Base-by-base conservation (phyloP, 2,797 vertebrate species). In the Anomalospiza imberbis region DNA sequence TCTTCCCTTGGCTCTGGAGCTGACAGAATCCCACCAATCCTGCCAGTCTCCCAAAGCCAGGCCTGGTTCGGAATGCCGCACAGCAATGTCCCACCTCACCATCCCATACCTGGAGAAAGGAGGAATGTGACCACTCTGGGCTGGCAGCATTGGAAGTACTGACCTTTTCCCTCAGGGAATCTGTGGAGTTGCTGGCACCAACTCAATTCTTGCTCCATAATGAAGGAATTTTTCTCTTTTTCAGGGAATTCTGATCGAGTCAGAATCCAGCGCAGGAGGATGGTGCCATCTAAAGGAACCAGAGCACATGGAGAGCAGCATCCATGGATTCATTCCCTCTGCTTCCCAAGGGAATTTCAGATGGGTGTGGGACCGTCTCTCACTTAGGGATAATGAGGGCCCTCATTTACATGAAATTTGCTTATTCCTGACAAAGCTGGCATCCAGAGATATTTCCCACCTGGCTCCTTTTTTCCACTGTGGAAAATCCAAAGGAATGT, bases 201-300 rank as follows among this genome's bases (percentile, higher is more conserved):
- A 95, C 94, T 96, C 94, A 91, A 93, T 96, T 94, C 65, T 61
- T 24, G 26, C 71, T 28, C 77, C 8, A 17, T 93, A 97, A 98
- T 96, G 97, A 98, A 97, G 97, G 97, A 97, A 97, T 98, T 97
- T 96, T 96, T 95, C 93, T 95, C 82, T 79, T 96, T 96, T 96
- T 95, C 94, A 50, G 90, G 24, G 62, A 92, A 97, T 98, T 95
- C 96, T 81, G 92, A 97, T 94, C 21, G 55, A 55, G 36, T 14
- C 0, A 2, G 38, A 71, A 54, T 65, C n/a, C 95, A 95, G 60
- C 40, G 34, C 95, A 97, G 97, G 93, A 91, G 96, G 93, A 98
- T 93, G 96, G 97, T 95, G 98, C 98, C 98, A 98, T 96, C 98
- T 98, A 98, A 97, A 98, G 98, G 98, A 97, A 45, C 92, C 3